Evolutionary conservation across 2,888 invertebrate species (phyloP).

Genomic region (Drymonia ruficornis): DNA sequence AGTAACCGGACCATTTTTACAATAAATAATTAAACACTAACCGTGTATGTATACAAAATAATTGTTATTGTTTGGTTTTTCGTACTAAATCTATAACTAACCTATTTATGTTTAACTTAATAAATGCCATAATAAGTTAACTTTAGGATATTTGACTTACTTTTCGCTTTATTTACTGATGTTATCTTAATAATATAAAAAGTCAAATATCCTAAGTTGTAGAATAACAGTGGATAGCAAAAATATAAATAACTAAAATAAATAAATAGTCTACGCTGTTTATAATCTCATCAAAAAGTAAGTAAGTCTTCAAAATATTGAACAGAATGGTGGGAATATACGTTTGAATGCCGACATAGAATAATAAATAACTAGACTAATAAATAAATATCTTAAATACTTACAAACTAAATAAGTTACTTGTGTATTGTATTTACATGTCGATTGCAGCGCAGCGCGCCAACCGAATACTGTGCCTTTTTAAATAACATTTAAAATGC

Average conservation of each 20-base stretch:
- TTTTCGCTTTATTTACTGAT: no score
- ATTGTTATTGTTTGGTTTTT: conserved; percentile 68
- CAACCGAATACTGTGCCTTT: conserved; percentile 18
- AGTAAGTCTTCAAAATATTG: conserved; percentile 3
- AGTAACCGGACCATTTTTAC: no score
- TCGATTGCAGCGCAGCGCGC: conserved; percentile 8
- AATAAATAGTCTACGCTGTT: no score
- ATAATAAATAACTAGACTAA: conserved; percentile 47
- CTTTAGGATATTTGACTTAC: not conserved
- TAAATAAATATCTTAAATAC: conserved; percentile 56
- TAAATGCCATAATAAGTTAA: conserved; percentile 1
- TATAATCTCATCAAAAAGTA: not conserved
- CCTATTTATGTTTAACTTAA: not conserved
- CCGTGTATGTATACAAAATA: conserved; percentile 51
- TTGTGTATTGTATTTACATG: conserved; percentile 44
- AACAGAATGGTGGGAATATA: conserved; percentile 62
- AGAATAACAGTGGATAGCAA: no score
- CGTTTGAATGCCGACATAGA: conserved; percentile 58
- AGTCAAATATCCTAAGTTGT: no score
- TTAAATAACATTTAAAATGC: conserved; percentile 37
- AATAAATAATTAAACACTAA: not conserved
- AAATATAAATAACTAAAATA: no score
- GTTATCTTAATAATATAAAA: no score
- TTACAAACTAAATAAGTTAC: conserved; percentile 28
- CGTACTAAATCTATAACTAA: conserved; percentile 54